Conservation (phyloP, 2,113 vertebrate genomes). For the Pelecanoides urinatrix region DNA sequence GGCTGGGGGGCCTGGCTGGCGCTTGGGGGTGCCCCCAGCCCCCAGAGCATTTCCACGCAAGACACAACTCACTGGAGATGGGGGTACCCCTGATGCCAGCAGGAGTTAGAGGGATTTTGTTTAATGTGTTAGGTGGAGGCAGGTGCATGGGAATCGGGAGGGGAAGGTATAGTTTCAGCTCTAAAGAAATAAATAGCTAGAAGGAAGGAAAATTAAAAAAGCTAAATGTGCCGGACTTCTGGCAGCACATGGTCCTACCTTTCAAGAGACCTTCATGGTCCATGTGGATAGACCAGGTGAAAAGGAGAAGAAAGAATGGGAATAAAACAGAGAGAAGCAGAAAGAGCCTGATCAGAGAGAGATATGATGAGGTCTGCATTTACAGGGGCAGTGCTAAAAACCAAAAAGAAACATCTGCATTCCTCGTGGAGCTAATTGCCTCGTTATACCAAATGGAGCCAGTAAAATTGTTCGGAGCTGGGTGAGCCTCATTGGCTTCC, state of each 20-base stretch:
- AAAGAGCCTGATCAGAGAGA: constrained; percentile 62
- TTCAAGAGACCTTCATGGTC: constrained; percentile 83
- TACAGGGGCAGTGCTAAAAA: constrained; percentile 17
- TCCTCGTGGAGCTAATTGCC: neutral
- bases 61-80: neutral
- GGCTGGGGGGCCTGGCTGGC: neutral
- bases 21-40: neutral
- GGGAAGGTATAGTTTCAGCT: constrained; percentile 7
- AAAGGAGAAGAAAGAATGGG: constrained; percentile 70
- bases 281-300: constrained; percentile 71
- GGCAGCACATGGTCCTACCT: constrained; percentile 76
- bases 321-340: constrained; percentile 69
- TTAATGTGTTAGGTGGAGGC: constrained; percentile 48
- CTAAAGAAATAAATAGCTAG: constrained; percentile 7
- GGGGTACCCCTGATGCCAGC: neutral
- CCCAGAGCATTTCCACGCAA: neutral
- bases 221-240: constrained; percentile 35
- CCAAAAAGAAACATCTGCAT: neutral
- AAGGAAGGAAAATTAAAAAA: constrained; percentile 17
- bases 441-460: constrained; percentile 55
- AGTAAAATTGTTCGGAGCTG: neutral
- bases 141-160: neutral
- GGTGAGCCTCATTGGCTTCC: neutral
- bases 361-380: constrained; percentile 41
- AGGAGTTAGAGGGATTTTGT: neutral